Conservation (phyloP, 2,797 vertebrate species). For the Nyctibius grandis region DNA sequence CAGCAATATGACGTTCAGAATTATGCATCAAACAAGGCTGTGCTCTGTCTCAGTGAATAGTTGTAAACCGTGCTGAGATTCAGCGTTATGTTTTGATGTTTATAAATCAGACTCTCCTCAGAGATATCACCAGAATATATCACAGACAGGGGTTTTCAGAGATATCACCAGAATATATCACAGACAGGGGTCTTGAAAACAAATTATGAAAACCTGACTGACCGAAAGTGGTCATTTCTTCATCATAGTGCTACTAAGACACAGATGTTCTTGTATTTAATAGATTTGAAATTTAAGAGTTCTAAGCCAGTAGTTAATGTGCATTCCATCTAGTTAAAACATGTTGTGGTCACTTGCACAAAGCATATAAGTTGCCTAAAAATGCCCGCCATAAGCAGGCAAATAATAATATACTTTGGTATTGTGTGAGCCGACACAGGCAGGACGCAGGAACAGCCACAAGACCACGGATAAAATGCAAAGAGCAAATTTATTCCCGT, state of each 20-base stretch:
- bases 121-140: not conserved
- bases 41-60: not conserved
- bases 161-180: not conserved
- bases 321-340: not conserved
- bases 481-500: too few species aligned
- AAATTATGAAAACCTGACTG: not conserved
- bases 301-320: not conserved
- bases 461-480: too few species aligned
- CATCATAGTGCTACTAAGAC: not conserved
- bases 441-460: too few species aligned
- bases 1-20: not conserved
- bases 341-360: not conserved
- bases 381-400: not conserved
- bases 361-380: not conserved
- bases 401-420: not conserved
- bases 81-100: not conserved
- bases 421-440: too few species aligned
- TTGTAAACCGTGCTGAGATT: not conserved
- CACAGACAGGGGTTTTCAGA: too few species aligned
- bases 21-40: not conserved
- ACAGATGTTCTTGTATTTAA: not conserved
- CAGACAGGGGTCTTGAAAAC: not conserved
- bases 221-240: not conserved
- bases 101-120: not conserved
- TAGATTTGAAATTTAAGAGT: not conserved